Base-by-base conservation (phyloP, 2,888 invertebrate species). In the Hesperia comma region DNA sequence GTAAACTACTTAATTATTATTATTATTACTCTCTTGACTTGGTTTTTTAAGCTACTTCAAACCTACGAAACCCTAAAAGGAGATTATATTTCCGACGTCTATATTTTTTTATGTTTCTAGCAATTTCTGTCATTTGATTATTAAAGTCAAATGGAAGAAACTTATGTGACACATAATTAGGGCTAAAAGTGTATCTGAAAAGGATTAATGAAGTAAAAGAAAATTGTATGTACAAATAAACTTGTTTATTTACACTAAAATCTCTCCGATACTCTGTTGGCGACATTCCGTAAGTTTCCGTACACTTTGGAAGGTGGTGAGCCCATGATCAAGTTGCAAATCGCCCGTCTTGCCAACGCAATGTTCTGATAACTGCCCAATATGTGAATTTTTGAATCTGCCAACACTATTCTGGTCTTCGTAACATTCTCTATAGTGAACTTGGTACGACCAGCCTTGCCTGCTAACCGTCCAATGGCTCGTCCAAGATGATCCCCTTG, bases 341-440 rank as follows among this genome's bases (percentile, higher is more conserved):
- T 95, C 0, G 99, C 98, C 82, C 98, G 95, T 80, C 99, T 95
- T 0, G 99, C 99, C 68, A 99, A 87, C 73, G 97, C 97, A 72
- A 99, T 98, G 83, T 99, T 99, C 88, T 99, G 98, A 84, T 96
- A 99, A 77, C 99, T 99, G 55, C 99, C 99, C 71, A 99, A 93
- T 74, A 99, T 97, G 83, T 99, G 99, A 72, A 99, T 97, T 94
- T 98, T 99, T 21, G 96, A 96, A 82, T 99, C 99, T 19, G 99
- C 99, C 70, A 99, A 92, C 26, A 99, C 98, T 81, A 99, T 99
- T 83, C 99, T 95, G 0, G 99, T 99, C 93, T 99, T 99, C 0
- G 99, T 99, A 0, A 97, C 98, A 88, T 99, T 99, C 93, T 99
- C 99, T 78, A 99, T 99, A 0, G 99, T 99, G 82, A 97, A 99